These are phyloP conservation scores for Linurgus olivaceus DNA, from an alignment of 2,797 vertebrate species.

Conservation along the genomic window DNA sequence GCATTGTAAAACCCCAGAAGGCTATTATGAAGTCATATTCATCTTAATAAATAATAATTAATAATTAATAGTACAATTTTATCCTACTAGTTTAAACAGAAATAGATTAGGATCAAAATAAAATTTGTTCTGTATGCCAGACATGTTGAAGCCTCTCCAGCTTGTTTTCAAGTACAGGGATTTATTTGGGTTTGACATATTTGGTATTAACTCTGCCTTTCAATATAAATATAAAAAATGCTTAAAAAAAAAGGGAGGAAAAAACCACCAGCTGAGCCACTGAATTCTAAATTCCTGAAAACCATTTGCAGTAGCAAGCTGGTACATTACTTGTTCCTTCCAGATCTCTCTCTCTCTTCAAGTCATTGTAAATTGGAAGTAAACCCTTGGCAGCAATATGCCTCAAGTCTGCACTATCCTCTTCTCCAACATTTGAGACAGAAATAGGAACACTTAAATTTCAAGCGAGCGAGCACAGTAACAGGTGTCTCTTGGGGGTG, in stretches of 20 bases:
- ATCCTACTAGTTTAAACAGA: not conserved
- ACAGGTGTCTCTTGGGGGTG: not conserved
- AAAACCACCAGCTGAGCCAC: not conserved
- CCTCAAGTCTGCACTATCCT: slow-evolving; percentile 19
- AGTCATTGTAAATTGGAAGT: slow-evolving; percentile 6
- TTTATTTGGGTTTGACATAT: not conserved
- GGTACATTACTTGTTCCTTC: not conserved
- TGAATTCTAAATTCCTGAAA: not conserved
- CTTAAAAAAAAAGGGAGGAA: not conserved
- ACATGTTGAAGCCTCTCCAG: not conserved
- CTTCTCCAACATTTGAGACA: not conserved
- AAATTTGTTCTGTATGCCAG: not conserved
- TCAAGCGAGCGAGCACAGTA: slow-evolving; percentile 6
- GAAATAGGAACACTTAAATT: slow-evolving; percentile 46
- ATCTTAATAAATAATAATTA: not conserved
- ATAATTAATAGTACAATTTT: not conserved
- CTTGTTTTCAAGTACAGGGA: not conserved
- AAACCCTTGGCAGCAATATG: slow-evolving; percentile 10
- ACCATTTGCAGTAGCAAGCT: not conserved
- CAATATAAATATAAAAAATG: not conserved
- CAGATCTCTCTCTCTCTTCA: not conserved
- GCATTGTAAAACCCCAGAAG: not conserved
- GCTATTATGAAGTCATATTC: not conserved
- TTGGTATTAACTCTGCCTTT: not conserved
- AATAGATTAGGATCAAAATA: not conserved